A percentile compares a stretch with the other conserved stretches of the same genome.
Evolutionary conservation across 2,888 invertebrate genomes (phyloP).

Genomic region (Drosophila demipolita): DNA sequence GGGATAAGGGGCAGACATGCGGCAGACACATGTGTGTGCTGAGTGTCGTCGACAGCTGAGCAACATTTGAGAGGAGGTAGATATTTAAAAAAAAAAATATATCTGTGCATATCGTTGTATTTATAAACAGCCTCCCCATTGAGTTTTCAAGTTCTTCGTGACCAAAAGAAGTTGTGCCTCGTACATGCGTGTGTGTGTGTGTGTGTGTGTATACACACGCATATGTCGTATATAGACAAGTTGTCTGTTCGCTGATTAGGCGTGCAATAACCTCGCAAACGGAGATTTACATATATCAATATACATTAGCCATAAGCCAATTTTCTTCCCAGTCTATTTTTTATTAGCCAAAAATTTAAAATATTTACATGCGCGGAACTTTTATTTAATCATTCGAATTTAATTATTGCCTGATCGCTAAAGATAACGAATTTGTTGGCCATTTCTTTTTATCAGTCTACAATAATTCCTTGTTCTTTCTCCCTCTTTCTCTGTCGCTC

Average conservation of each 20-base stretch:
- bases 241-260: slow-evolving; percentile 56
- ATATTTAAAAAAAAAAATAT: slow-evolving; percentile 27
- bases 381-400: slow-evolving; percentile 32
- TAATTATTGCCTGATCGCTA: slow-evolving; percentile 47
- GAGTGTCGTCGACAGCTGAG: slow-evolving; percentile 34
- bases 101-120: slow-evolving; percentile 37
- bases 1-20: slow-evolving; percentile 34
- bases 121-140: slow-evolving; percentile 51
- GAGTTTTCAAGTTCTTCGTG: slow-evolving; percentile 11
- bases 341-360: slow-evolving; percentile 32
- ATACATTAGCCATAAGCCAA: slow-evolving; percentile 70
- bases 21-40: slow-evolving; percentile 46
- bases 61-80: slow-evolving; percentile 33
- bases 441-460: slow-evolving; percentile 41
- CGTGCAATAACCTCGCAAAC: slow-evolving; percentile 57
- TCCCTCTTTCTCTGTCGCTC: background rate
- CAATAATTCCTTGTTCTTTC: slow-evolving; percentile 7
- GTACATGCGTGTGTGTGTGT: slow-evolving; percentile 24
- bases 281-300: slow-evolving; percentile 74
- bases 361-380: slow-evolving; percentile 48
- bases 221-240: slow-evolving; percentile 13
- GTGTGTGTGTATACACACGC: background rate
- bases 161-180: slow-evolving; percentile 24
- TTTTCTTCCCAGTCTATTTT: slow-evolving; percentile 27
- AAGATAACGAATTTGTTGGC: slow-evolving; percentile 58